These are phyloP conservation scores for Drosophila jambulina DNA, from an alignment of 1,140 invertebrate species.

Conservation along the genomic window DNA sequence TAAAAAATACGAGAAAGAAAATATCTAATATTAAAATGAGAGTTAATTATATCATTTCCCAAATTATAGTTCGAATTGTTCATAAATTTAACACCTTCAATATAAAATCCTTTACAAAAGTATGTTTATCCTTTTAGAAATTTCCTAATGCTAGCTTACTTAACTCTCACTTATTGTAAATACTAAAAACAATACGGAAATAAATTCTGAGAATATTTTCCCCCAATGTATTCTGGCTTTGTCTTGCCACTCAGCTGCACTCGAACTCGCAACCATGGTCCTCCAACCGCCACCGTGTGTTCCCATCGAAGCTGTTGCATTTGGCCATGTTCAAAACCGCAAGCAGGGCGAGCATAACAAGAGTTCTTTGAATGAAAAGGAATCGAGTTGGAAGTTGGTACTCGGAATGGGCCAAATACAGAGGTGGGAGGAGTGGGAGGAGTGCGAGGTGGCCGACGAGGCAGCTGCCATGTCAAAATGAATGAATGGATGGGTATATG, in stretches of 20 bases:
- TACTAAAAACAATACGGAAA: not conserved
- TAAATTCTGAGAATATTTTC: not conserved
- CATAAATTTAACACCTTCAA: too few species aligned
- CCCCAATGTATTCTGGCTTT: slow-evolving; percentile 12
- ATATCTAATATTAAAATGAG: not conserved
- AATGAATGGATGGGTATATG: slow-evolving; percentile 66
- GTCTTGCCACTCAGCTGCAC: slow-evolving; percentile 40
- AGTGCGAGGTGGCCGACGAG: slow-evolving; percentile 38
- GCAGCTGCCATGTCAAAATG: slow-evolving; percentile 74
- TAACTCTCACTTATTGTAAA: too few species aligned
- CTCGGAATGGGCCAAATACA: slow-evolving; percentile 1
- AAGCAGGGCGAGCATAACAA: slow-evolving; percentile 62
- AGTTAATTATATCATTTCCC: not conserved
- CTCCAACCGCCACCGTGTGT: slow-evolving; percentile 19
- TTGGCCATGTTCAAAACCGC: slow-evolving; percentile 46
- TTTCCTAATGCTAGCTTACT: not conserved
- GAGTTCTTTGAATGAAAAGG: slow-evolving; percentile 43
- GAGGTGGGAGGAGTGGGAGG: not conserved
- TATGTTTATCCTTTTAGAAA: not conserved
- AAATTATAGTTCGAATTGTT: not conserved
- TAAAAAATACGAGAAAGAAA: not conserved
- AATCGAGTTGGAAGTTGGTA: slow-evolving; percentile 5
- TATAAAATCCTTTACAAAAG: not conserved
- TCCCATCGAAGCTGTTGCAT: slow-evolving; percentile 62
- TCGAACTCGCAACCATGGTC: slow-evolving; percentile 5